Conservation (phyloP, 2,888 invertebrate species). For the Fabriciana adippe region DNA sequence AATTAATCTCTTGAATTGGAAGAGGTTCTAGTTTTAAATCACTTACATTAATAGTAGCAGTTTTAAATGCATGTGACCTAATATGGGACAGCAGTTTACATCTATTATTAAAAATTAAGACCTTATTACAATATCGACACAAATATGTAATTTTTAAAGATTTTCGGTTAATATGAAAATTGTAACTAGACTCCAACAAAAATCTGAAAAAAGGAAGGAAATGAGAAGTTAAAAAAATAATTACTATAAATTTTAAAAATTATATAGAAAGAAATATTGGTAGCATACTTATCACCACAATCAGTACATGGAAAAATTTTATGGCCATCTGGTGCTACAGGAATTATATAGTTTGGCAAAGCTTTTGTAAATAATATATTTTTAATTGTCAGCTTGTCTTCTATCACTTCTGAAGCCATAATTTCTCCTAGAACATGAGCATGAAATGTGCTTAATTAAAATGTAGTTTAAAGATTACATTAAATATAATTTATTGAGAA, state of each 20-base stretch:
- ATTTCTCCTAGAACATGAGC: slow-evolving; percentile 3
- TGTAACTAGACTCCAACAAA: slow-evolving; percentile 64
- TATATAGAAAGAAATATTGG: slow-evolving; percentile 9
- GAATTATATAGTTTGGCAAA: slow-evolving; percentile 62
- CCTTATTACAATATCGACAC: slow-evolving; percentile 63
- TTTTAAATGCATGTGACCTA: slow-evolving; percentile 72
- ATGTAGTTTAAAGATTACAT: background rate
- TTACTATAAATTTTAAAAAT: slow-evolving; percentile 11
- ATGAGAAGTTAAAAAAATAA: slow-evolving; percentile 9
- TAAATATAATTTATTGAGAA: background rate
- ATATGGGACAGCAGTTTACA: slow-evolving; percentile 77
- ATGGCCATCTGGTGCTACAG: slow-evolving; percentile 60
- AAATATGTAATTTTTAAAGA: slow-evolving; percentile 68
- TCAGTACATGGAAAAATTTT: slow-evolving; percentile 75
- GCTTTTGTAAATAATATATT: slow-evolving; percentile 69
- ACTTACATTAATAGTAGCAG: slow-evolving; percentile 71
- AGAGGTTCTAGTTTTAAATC: slow-evolving; percentile 70
- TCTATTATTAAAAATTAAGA: slow-evolving; percentile 66
- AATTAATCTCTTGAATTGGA: slow-evolving; percentile 54
- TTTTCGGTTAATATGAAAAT: slow-evolving; percentile 66
- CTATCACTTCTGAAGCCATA: slow-evolving; percentile 37
- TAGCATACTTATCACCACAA: slow-evolving; percentile 78
- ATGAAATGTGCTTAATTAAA: background rate
- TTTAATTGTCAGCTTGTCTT: slow-evolving; percentile 65
- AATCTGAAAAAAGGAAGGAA: slow-evolving; percentile 59